These are phyloP conservation scores for Indicator maculatus DNA, from an alignment of 2,113 vertebrate species.

Conservation along the genomic window DNA sequence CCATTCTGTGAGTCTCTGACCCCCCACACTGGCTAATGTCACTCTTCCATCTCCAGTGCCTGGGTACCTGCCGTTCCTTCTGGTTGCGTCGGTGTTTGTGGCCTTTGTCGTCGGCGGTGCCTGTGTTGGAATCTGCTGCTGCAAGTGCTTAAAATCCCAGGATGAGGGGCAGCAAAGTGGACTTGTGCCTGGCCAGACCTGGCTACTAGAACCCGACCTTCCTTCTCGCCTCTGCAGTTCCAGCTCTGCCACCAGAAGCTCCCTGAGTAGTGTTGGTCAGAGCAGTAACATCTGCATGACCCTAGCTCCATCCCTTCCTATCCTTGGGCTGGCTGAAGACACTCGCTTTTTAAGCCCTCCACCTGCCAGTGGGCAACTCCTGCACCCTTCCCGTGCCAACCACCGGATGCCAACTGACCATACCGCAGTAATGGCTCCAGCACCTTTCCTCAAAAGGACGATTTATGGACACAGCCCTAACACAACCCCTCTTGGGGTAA, in stretches of 20 bases:
- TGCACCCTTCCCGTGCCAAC: constrained; percentile 19
- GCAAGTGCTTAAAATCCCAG: constrained; percentile 63
- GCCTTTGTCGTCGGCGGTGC: constrained; percentile 59
- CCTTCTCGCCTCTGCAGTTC: constrained; percentile 60
- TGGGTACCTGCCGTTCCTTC: constrained; percentile 73
- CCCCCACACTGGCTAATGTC: neutral
- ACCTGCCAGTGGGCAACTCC: neutral
- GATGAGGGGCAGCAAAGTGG: constrained; percentile 13
- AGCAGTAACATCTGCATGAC: constrained; percentile 35
- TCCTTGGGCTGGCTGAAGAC: neutral
- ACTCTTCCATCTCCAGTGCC: constrained; percentile 55
- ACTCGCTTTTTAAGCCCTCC: neutral
- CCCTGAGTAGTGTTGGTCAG: neutral
- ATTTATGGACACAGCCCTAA: neutral
- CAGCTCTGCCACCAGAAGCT: constrained; percentile 28
- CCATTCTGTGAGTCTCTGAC: too few relatives aligned
- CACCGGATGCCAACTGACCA: constrained; percentile 38
- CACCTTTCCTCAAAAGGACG: constrained; percentile 32
- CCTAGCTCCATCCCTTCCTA: constrained; percentile 26
- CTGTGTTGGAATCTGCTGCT: constrained; percentile 71
- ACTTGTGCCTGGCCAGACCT: constrained; percentile 42
- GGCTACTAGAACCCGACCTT: constrained; percentile 59
- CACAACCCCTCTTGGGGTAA: neutral
- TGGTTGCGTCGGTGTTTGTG: constrained; percentile 62
- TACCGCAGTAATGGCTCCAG: neutral